Evolutionary conservation across 2,113 vertebrate species (phyloP), one percentile per base, ranked within the genome.

Genomic region (Lepus europaeus): DNA sequence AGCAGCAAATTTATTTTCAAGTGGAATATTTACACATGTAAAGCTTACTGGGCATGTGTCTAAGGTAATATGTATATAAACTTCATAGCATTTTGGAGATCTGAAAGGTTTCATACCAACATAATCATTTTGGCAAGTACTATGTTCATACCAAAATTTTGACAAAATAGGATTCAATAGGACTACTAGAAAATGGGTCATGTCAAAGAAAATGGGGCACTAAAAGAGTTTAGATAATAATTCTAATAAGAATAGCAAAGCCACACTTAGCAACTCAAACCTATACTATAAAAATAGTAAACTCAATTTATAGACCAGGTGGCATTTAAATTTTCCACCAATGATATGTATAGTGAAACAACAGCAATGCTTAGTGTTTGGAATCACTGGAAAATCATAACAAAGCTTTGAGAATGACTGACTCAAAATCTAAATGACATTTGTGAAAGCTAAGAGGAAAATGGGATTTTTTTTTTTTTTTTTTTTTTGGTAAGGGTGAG

Each of bases 341-440:
- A 66, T 95, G 45, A 94, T 16, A 63, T 74, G 5, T 39, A 33
- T 31, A 89, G 68, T 45, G 6, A 39, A 96, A 72, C 87, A 87
- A 89, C 11, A 83, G 3, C 16, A 36, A 33, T 93, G 14, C 13
- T 39, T 90, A 96, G 6, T 74, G 39, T 95, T 36, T 64, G 36
- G 20, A 85, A 83, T 83, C 56, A 20, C 19, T 90, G 27, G 56
- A 88, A 95, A 63, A 63, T 64, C 20, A 63, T 80, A 14, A 87
- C 27, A 66, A 69, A 76, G 39, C 29, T 93, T 91, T 85, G 84
- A 31, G 39, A 91, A 93, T 33, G 39, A 69, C 2, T 36, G 36
- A 90, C 84, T 96, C 20, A 85, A 85, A 95, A 93, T 81, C 53
- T 87, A 89, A 89, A 69, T 69, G 53, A 56, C 33, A 51, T 81